Evolutionary conservation across 92 coral and sea anemone species (phyloP).

Genomic region (Umimayanthus kanabou): DNA sequence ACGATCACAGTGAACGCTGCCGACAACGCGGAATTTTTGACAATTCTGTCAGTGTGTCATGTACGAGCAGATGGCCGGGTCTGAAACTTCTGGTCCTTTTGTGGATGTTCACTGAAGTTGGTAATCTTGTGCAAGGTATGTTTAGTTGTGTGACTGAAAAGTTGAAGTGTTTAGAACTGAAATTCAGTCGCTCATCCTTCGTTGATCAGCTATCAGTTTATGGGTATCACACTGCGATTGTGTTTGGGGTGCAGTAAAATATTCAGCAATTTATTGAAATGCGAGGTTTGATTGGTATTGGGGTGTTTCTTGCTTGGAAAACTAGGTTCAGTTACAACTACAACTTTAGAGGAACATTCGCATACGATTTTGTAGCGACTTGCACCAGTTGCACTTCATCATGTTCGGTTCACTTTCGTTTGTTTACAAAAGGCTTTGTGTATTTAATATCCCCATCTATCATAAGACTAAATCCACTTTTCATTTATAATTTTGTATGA

Average conservation of each 20-base stretch:
- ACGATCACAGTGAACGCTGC: conserved; percentile 1
- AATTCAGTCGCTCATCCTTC: neutral
- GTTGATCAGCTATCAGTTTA: neutral
- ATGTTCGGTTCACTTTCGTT: neutral
- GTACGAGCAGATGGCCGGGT: conserved; percentile 15
- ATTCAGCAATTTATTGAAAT: no score
- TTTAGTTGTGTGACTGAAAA: neutral
- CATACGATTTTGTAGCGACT: neutral
- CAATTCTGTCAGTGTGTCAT: neutral
- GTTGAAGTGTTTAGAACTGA: neutral
- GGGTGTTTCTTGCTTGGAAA: neutral
- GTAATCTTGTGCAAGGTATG: conserved; percentile 10
- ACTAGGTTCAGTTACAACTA: neutral
- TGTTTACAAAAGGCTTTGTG: neutral
- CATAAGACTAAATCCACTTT: no score
- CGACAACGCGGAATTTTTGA: conserved; percentile 13
- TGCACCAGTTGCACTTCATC: neutral
- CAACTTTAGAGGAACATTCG: neutral
- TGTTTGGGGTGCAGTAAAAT: no score
- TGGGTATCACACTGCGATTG: neutral
- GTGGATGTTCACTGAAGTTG: conserved; percentile 14
- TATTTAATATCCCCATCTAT: neutral
- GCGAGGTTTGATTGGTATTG: neutral
- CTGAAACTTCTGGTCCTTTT: conserved; percentile 15
- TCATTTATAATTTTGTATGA: neutral